These are phyloP conservation scores for Venustaconcha ellipsiformis DNA, from an alignment of 1,140 invertebrate genomes.

Conservation along the genomic window DNA sequence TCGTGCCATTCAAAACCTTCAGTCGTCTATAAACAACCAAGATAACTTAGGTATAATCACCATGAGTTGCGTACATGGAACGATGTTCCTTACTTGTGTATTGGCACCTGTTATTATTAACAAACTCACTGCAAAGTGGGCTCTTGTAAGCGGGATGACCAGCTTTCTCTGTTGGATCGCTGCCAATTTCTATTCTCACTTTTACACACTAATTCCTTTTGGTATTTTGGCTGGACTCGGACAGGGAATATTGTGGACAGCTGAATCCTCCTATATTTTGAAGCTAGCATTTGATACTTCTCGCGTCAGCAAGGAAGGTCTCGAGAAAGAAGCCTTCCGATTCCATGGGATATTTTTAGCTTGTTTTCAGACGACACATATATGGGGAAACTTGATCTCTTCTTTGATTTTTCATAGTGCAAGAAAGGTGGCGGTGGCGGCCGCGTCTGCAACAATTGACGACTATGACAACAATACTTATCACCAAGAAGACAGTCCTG, in stretches of 20 bases:
- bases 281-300: constrained; percentile 65
- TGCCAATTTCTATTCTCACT: constrained; percentile 64
- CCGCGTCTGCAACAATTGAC: no score
- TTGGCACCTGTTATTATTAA: constrained; percentile 63
- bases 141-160: constrained; percentile 60
- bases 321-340: constrained; percentile 64
- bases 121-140: constrained; percentile 64
- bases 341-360: constrained; percentile 68
- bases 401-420: constrained; percentile 52
- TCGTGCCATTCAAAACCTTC: constrained; percentile 65
- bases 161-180: constrained; percentile 65
- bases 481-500: no score
- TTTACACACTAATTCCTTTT: constrained; percentile 64
- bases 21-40: constrained; percentile 61
- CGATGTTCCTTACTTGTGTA: constrained; percentile 63
- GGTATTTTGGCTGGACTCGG: constrained; percentile 64
- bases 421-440: background rate
- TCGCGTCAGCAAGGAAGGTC: constrained; percentile 45
- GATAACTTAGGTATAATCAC: constrained; percentile 60
- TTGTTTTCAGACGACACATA: constrained; percentile 68
- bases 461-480: no score
- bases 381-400: constrained; percentile 67
- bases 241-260: constrained; percentile 66
- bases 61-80: constrained; percentile 61
- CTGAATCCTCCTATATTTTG: constrained; percentile 64